Percentiles rank a stretch among this genome's conserved stretches.
Evolutionary conservation across 2,888 invertebrate species (phyloP).

Genomic region (Lamellibrachia satsuma): DNA sequence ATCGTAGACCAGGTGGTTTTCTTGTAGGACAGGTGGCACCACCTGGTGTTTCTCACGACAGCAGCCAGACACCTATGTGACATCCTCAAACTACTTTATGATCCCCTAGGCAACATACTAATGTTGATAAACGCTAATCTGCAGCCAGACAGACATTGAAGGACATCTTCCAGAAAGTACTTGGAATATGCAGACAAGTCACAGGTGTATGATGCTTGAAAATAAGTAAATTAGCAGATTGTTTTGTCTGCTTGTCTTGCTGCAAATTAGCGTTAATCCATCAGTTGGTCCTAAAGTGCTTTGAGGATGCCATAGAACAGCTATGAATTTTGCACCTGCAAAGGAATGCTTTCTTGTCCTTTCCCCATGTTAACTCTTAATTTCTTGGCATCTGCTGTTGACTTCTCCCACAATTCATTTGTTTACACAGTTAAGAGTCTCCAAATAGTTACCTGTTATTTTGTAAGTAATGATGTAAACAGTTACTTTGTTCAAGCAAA

Average conservation of each 20-base stretch:
- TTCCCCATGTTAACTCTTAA: background rate
- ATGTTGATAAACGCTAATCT: conserved; percentile 1
- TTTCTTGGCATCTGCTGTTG: background rate
- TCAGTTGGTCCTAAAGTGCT: background rate
- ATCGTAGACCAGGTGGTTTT: background rate
- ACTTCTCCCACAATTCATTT: background rate
- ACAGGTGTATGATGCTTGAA: background rate
- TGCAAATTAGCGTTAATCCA: conserved; percentile 2
- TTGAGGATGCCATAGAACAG: background rate
- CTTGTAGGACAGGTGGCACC: background rate
- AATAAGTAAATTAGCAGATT: background rate
- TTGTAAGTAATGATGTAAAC: background rate
- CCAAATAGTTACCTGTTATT: background rate
- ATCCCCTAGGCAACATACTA: background rate
- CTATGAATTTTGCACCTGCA: background rate
- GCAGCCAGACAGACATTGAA: background rate
- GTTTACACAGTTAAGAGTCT: background rate
- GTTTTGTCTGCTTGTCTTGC: background rate
- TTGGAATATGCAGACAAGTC: background rate
- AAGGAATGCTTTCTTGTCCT: background rate
- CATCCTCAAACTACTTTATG: background rate
- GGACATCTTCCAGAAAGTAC: background rate
- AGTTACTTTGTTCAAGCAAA: too few species aligned
- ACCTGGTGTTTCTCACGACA: background rate
- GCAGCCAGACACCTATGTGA: background rate